Base-by-base conservation (phyloP, 2,888 invertebrate genomes). In the Danaus chrysippus region DNA sequence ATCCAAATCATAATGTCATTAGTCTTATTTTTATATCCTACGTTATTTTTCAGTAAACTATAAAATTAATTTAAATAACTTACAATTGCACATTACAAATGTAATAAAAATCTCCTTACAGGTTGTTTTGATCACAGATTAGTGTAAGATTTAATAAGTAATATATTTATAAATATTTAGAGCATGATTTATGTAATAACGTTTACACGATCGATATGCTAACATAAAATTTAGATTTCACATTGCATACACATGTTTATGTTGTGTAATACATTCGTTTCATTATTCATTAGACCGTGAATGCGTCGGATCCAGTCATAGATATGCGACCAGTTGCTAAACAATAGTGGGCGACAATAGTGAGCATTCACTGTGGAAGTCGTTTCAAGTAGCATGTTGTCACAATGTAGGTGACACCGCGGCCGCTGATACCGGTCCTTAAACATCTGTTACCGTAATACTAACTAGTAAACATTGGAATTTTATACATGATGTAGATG, bases 311-410 rank as follows among this genome's bases (percentile, higher is more conserved):
- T 55, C 58, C 23, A 52, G 58, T 46, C 59, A 56, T 52, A 58
- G 61, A 23, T 42, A 44, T 13, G 58, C 15, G 42, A 55, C 58
- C 44, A 55, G 58, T 61, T 56, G 56, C 60, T 63, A 76, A 71
- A 84, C 84, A 82, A 81, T 81, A 67, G 74, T 70, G 66, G 70
- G 63, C 60, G 63, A 59, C 63, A 63, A 59, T 56, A 52, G 55
- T 54, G 54, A 63, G 65, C 66, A 78, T 76, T 72, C 70, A 73
- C 72, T 69, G 71, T 71, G 71, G 73, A 72, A 70, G 70, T 56
- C 56, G 64, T 66, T 67, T 67, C 75, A 73, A 76, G 79, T 76
- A 79, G 80, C 79, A 69, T 74, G 78, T 81, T 79, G 79, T 74
- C 81, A 83, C 81, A 76, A 76, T 82, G 80, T 82, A 49, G 49